Conservation (phyloP, 2,113 vertebrate genomes). For the Microtus richardsoni region DNA sequence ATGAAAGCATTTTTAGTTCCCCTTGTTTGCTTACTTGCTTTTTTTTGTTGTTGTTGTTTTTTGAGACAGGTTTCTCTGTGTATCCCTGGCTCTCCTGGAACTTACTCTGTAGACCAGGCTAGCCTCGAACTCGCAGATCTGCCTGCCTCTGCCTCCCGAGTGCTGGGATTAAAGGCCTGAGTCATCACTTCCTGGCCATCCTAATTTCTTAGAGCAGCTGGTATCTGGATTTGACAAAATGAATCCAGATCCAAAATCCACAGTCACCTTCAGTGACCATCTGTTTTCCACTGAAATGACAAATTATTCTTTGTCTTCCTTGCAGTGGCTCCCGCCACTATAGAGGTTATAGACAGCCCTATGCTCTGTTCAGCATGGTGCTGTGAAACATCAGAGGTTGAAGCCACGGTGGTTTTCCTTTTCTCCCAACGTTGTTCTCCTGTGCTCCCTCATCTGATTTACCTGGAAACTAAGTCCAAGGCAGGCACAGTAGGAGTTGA, state of each 20-base stretch:
- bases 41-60: not conserved
- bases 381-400: not conserved
- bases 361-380: not conserved
- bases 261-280: not conserved
- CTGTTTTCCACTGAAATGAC: not conserved
- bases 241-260: not conserved
- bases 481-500: not conserved
- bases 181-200: not conserved
- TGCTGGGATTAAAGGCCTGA: not conserved
- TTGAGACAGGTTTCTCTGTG: not conserved
- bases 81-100: not conserved
- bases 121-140: not conserved
- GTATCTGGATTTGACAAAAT: not conserved
- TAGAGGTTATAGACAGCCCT: not conserved
- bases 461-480: not conserved
- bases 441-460: not conserved
- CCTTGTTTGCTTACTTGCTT: not conserved
- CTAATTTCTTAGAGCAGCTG: not conserved
- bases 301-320: too few relatives aligned
- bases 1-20: not conserved
- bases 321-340: not conserved
- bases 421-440: not conserved
- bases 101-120: not conserved
- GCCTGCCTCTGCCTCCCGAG: not conserved
- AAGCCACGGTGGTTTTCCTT: not conserved